Percentiles rank a stretch among this genome's conserved stretches.
These are phyloP conservation scores for Sciaenops ocellatus DNA, from an alignment of 2,797 vertebrate genomes.

Conservation along the genomic window DNA sequence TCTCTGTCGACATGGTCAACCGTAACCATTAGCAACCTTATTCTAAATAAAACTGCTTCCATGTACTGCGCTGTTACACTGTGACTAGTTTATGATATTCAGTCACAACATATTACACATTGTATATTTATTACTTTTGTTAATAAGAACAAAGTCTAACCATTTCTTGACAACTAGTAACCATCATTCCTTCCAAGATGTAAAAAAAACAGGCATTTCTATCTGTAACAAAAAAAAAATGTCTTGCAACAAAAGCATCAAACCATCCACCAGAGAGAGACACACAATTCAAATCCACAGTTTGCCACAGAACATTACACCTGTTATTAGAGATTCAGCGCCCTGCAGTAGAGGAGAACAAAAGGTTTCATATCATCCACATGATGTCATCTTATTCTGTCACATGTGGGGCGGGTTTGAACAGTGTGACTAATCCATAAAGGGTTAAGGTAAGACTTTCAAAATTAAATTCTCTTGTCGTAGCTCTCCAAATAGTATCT, in stretches of 20 bases:
- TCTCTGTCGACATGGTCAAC: slow-evolving; percentile 6
- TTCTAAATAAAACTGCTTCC: not conserved
- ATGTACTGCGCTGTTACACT: not conserved
- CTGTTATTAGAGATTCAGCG: slow-evolving; percentile 38
- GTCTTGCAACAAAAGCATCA: not conserved
- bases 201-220: not conserved
- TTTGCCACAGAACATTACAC: slow-evolving; percentile 38
- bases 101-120: not conserved
- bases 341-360: slow-evolving; percentile 21
- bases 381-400: slow-evolving; percentile 41
- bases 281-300: not conserved
- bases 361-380: slow-evolving; percentile 36
- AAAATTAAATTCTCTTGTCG: not conserved
- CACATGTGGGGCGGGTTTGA: not conserved
- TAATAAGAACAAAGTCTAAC: not conserved
- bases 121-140: not conserved
- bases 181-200: not conserved
- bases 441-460: slow-evolving; percentile 12
- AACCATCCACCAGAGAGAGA: not conserved
- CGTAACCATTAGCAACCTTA: slow-evolving; percentile 31
- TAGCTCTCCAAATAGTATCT: not conserved
- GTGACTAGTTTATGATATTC: not conserved
- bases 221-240: not conserved
- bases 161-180: not conserved
- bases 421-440: slow-evolving; percentile 22